A percentile compares a stretch with the other conserved stretches of the same genome.
These are phyloP conservation scores for Polydrusus cervinus DNA, from an alignment of 2,888 invertebrate species.

Conservation along the genomic window DNA sequence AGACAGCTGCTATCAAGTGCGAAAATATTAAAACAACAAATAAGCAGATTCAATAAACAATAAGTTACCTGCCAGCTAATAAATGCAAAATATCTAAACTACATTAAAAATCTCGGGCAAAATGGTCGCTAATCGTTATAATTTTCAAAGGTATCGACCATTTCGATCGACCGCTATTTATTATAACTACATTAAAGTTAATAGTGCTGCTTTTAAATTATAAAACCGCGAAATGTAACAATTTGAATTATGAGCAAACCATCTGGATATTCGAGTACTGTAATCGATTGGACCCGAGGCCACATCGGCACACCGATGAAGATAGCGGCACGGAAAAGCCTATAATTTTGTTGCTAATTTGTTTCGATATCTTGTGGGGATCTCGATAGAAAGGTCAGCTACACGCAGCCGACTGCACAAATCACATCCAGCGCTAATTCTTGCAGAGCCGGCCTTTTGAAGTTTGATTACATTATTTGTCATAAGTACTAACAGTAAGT, in stretches of 20 bases:
- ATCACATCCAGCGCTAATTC: conserved; percentile 53
- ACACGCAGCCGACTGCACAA: conserved; percentile 56
- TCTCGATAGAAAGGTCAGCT: conserved; percentile 62
- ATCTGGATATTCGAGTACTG: conserved; percentile 69
- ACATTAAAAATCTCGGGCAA: conserved; percentile 30
- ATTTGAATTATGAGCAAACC: conserved; percentile 68
- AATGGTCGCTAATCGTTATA: conserved; percentile 45
- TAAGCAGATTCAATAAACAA: conserved; percentile 4
- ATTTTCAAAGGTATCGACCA: conserved; percentile 54
- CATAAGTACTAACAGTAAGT: not conserved
- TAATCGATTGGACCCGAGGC: conserved; percentile 71
- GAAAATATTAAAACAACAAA: conserved; percentile 16
- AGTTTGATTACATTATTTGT: not conserved
- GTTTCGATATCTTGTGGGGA: conserved; percentile 70
- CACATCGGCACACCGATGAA: conserved; percentile 67
- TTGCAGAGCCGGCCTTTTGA: conserved; percentile 27
- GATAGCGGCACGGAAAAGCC: conserved; percentile 72
- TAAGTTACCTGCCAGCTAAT: conserved; percentile 35
- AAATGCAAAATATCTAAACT: conserved; percentile 46
- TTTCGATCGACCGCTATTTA: conserved; percentile 61
- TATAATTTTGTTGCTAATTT: conserved; percentile 72
- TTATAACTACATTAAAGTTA: conserved; percentile 64
- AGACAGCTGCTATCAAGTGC: conserved; percentile 1
- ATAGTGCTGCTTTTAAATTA: conserved; percentile 68
- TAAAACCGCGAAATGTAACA: conserved; percentile 69